These are phyloP conservation scores for Nymphalis c-album DNA, from an alignment of 2,888 invertebrate genomes.

Conservation along the genomic window DNA sequence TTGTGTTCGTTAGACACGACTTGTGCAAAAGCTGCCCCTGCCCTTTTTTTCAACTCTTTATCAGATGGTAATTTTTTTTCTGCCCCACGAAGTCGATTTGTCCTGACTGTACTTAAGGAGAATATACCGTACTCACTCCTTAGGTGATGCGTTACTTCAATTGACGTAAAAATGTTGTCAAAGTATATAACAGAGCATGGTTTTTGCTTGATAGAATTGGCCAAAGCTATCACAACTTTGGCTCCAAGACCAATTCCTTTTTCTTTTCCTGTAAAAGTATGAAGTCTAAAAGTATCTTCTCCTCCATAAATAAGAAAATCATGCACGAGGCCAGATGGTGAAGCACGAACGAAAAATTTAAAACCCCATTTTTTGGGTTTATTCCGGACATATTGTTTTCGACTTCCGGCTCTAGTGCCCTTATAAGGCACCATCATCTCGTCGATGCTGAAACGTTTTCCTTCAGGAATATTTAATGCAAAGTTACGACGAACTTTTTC, in stretches of 20 bases:
- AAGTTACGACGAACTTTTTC: no score
- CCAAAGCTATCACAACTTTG: slow-evolving; percentile 3
- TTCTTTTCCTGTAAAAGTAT: slow-evolving; percentile 1
- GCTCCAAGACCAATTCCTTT: slow-evolving; percentile 1
- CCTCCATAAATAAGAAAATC: no score
- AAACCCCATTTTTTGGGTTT: no score
- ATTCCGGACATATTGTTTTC: background rate
- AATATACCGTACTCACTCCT: slow-evolving; percentile 29
- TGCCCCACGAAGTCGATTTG: slow-evolving; percentile 34
- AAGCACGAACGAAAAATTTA: no score
- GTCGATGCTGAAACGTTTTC: slow-evolving; percentile 1
- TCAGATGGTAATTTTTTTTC: slow-evolving; percentile 28
- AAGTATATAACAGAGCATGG: slow-evolving; percentile 10
- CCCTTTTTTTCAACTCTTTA: slow-evolving; percentile 34
- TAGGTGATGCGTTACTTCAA: no score
- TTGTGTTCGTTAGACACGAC: no score
- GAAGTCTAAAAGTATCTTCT: background rate
- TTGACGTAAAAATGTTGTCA: background rate
- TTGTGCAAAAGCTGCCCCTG: no score
- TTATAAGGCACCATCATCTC: no score
- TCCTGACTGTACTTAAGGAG: slow-evolving; percentile 33
- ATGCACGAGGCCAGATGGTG: no score
- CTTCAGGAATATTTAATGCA: no score
- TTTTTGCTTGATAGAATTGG: slow-evolving; percentile 8
- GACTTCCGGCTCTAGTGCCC: slow-evolving; percentile 1